phyloP scores from a whole-genome alignment of 2,888 invertebrate species.

The Smittia sp. region DNA sequence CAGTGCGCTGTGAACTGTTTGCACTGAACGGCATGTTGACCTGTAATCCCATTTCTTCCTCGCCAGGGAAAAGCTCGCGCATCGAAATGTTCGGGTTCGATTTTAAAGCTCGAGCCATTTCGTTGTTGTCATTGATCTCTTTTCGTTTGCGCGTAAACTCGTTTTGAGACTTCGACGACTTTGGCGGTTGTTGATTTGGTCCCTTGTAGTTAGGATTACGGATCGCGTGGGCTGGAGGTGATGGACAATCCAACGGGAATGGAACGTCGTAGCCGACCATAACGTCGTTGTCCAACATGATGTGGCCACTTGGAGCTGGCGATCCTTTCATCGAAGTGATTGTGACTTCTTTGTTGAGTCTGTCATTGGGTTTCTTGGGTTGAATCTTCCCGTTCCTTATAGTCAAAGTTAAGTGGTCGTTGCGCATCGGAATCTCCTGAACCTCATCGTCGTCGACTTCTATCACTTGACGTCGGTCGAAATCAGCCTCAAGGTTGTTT shows the following conservation, averaged over 20 bases:
- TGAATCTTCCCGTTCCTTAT: conserved; percentile 39
- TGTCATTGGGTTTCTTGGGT: conserved; percentile 14
- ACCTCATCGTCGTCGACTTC: conserved; percentile 44
- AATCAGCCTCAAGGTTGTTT: conserved; percentile 66
- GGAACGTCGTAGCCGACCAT: conserved; percentile 51
- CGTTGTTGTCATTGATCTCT: conserved; percentile 43
- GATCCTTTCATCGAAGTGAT: conserved; percentile 29
- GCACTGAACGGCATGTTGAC: conserved; percentile 70
- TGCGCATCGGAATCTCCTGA: conserved; percentile 30
- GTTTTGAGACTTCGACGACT: neutral
- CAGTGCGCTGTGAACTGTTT: conserved; percentile 58
- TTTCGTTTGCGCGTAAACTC: conserved; percentile 41
- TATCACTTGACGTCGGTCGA: conserved; percentile 51
- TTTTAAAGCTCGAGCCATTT: conserved; percentile 52
- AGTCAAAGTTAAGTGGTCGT: conserved; percentile 24
- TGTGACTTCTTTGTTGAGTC: conserved; percentile 30
- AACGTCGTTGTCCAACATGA: conserved; percentile 48
- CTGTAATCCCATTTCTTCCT: conserved; percentile 75
- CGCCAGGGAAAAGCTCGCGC: conserved; percentile 75
- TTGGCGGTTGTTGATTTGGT: conserved; percentile 9
- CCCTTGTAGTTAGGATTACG: conserved; percentile 35
- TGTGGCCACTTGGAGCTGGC: conserved; percentile 37
- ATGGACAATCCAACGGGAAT: conserved; percentile 43
- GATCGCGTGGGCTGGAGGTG: conserved; percentile 40
- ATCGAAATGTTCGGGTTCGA: conserved; percentile 78